A percentile compares a stretch with the other conserved stretches of the same genome.
phyloP scores from a whole-genome alignment of 1,140 invertebrate species.

The Neodiprion lecontei region DNA sequence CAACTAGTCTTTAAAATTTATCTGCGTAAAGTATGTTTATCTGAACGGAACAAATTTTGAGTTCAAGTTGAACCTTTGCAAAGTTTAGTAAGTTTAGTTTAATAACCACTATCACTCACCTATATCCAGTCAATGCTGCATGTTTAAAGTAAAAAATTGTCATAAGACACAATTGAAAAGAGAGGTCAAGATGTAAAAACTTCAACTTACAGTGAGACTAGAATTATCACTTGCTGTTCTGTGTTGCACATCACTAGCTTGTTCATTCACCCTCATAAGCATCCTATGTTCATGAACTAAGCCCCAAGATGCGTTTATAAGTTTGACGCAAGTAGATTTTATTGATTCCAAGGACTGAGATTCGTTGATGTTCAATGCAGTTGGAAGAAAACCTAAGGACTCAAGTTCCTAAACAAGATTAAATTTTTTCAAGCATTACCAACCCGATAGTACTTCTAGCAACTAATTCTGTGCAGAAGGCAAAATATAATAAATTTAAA shows the following conservation, averaged over 20 bases:
- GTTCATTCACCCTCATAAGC: conserved; percentile 32
- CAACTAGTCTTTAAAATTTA: too few relatives aligned
- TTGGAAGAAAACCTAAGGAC: conserved; percentile 24
- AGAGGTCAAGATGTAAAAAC: background rate
- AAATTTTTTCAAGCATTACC: background rate
- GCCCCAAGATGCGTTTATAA: conserved; percentile 38
- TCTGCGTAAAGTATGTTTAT: too few relatives aligned
- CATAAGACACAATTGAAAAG: conserved; percentile 6
- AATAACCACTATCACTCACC: conserved; percentile 21
- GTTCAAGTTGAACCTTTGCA: background rate
- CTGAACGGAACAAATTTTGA: background rate
- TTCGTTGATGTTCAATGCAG: conserved; percentile 11
- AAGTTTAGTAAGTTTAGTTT: too few relatives aligned
- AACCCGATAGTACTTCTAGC: background rate
- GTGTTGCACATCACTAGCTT: conserved; percentile 30
- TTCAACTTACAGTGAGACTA: conserved; percentile 36
- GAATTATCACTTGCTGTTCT: conserved; percentile 36
- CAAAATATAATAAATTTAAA: background rate
- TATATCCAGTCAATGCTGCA: conserved; percentile 22
- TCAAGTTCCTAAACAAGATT: conserved; percentile 36
- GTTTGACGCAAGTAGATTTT: conserved; percentile 23
- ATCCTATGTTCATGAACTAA: conserved; percentile 35
- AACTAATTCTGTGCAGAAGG: background rate
- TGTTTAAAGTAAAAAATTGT: conserved; percentile 18
- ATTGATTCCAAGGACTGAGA: conserved; percentile 23